Percentiles rank a stretch among this genome's conserved stretches.
Evolutionary conservation across 2,888 invertebrate genomes (phyloP).

Genomic region (Aphelenchoides bicaudatus): DNA sequence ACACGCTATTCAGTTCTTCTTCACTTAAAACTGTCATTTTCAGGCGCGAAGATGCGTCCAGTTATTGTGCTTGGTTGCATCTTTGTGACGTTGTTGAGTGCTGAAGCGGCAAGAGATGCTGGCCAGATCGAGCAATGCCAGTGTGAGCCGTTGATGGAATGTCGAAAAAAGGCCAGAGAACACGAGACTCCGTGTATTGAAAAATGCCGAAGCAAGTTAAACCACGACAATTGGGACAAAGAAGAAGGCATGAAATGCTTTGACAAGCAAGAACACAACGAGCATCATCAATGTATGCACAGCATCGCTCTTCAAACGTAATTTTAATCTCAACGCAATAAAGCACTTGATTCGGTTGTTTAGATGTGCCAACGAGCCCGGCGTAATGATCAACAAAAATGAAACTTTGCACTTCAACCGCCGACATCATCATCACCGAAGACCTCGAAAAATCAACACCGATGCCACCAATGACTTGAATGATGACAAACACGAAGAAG

Average conservation of each 20-base stretch:
- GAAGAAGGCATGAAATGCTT: neutral
- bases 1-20: no score
- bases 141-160: constrained; percentile 6
- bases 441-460: neutral
- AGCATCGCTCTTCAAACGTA: neutral
- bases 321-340: neutral
- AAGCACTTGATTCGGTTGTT: constrained; percentile 7
- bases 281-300: constrained; percentile 8
- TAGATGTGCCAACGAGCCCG: constrained; percentile 3
- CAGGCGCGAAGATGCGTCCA: constrained; percentile 11
- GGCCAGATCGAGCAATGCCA: constrained; percentile 7
- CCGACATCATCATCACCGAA: constrained; percentile 6
- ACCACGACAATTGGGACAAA: constrained; percentile 3
- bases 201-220: neutral
- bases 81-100: neutral
- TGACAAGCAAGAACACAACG: neutral
- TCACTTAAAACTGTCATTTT: no score
- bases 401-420: constrained; percentile 5
- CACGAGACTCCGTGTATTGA: constrained; percentile 2
- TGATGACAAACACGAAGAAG: neutral
- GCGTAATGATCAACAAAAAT: neutral
- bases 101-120: neutral
- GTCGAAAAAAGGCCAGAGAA: neutral
- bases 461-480: neutral
- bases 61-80: neutral